Evolutionary conservation across 1,140 invertebrate genomes (phyloP).

Genomic region (Drosophila ambigua): DNA sequence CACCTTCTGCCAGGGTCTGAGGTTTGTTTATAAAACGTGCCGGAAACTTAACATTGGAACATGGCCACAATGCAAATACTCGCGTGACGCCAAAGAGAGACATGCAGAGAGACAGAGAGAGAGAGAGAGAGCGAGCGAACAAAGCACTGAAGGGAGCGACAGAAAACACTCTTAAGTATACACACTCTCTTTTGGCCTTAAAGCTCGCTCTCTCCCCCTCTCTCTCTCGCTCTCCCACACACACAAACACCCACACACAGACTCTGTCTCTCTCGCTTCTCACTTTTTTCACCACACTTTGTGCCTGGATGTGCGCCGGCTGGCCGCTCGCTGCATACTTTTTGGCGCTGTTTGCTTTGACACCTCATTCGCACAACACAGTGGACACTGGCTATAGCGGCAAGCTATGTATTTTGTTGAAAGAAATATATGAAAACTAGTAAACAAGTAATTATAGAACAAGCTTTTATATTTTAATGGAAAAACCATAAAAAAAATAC

Average conservation of each 20-base stretch:
- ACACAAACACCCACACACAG: no score
- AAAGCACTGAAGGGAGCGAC: slow-evolving; percentile 10
- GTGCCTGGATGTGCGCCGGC: slow-evolving; percentile 57
- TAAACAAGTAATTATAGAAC: no score
- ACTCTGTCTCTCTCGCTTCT: neutral
- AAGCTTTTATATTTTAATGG: no score
- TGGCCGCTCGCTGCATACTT: slow-evolving; percentile 55
- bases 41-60: slow-evolving; percentile 69
- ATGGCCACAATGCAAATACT: slow-evolving; percentile 59
- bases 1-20: slow-evolving; percentile 28
- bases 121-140: slow-evolving; percentile 21
- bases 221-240: neutral
- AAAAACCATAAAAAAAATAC: neutral
- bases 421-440: no score
- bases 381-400: slow-evolving; percentile 19
- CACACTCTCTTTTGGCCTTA: neutral
- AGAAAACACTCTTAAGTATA: neutral
- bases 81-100: slow-evolving; percentile 35
- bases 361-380: slow-evolving; percentile 42
- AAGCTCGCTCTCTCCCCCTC: slow-evolving; percentile 3
- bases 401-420: neutral
- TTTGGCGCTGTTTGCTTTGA: slow-evolving; percentile 69
- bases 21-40: slow-evolving; percentile 81
- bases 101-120: slow-evolving; percentile 15
- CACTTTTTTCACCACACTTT: slow-evolving; percentile 70